Evolutionary conservation across 2,797 vertebrate genomes (phyloP).

Genomic region (Pseudochromis fuscus): DNA sequence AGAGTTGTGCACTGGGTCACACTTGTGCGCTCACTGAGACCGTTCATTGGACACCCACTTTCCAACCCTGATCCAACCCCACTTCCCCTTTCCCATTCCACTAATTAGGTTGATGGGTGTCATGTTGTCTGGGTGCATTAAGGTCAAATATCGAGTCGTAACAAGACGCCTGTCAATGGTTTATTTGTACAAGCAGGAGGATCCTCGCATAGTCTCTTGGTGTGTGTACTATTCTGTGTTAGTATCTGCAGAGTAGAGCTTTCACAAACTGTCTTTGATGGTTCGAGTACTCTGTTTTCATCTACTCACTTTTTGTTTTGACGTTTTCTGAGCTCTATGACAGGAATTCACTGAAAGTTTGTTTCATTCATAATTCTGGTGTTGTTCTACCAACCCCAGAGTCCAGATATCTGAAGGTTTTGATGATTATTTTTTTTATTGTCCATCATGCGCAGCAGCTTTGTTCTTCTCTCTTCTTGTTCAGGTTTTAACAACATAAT

Average conservation of each 20-base stretch:
- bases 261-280: background rate
- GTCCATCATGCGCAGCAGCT: no score
- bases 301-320: background rate
- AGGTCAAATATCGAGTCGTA: slow-evolving; percentile 44
- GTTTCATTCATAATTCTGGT: no score
- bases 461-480: no score
- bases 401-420: no score
- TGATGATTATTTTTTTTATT: no score
- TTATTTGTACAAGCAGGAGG: slow-evolving; percentile 1
- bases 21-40: slow-evolving; percentile 7
- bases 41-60: slow-evolving; percentile 36
- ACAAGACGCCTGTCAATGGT: slow-evolving; percentile 26
- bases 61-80: slow-evolving; percentile 1
- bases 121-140: slow-evolving; percentile 63
- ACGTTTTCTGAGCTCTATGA: background rate
- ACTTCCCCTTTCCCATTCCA: slow-evolving; percentile 29
- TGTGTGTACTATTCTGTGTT: background rate
- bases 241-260: background rate
- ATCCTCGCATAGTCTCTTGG: background rate
- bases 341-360: background rate
- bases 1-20: slow-evolving; percentile 45
- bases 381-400: no score
- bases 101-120: slow-evolving; percentile 76
- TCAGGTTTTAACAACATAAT: no score
- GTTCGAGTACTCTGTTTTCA: no score